Conservation (phyloP, 2,797 vertebrate genomes). For the Gobionotothen gibberifrons region DNA sequence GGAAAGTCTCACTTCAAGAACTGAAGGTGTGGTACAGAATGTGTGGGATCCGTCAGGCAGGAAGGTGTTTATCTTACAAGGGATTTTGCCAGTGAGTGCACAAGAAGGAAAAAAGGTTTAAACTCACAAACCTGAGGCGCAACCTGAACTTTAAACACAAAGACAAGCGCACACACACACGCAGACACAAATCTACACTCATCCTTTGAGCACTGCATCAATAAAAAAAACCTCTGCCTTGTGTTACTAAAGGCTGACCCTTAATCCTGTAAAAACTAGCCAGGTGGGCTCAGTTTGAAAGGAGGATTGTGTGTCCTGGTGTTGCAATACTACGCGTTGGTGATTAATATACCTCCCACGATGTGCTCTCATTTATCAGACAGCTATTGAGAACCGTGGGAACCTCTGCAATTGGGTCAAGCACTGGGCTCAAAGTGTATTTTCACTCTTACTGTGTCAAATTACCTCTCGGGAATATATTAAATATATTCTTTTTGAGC, state of each 20-base stretch:
- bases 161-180: constrained; percentile 13
- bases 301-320: constrained; percentile 65
- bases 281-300: constrained; percentile 70
- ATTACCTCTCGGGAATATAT: constrained; percentile 32
- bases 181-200: constrained; percentile 25
- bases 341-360: constrained; percentile 82
- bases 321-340: constrained; percentile 64
- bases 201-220: constrained; percentile 49
- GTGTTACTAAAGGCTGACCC: constrained; percentile 63
- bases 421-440: constrained; percentile 36
- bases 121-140: constrained; percentile 41
- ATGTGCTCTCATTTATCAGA: constrained; percentile 70
- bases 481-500: constrained; percentile 26
- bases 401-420: constrained; percentile 64
- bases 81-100: constrained; percentile 46
- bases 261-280: constrained; percentile 60
- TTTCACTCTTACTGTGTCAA: constrained; percentile 28
- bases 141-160: constrained; percentile 40
- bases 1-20: constrained; percentile 36
- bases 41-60: constrained; percentile 56
- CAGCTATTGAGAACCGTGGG: constrained; percentile 74
- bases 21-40: constrained; percentile 35
- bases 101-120: constrained; percentile 40
- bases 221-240: constrained; percentile 49
- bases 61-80: constrained; percentile 63